Conservation (phyloP, 23 tunicate species). For the Pegea sp. region DNA sequence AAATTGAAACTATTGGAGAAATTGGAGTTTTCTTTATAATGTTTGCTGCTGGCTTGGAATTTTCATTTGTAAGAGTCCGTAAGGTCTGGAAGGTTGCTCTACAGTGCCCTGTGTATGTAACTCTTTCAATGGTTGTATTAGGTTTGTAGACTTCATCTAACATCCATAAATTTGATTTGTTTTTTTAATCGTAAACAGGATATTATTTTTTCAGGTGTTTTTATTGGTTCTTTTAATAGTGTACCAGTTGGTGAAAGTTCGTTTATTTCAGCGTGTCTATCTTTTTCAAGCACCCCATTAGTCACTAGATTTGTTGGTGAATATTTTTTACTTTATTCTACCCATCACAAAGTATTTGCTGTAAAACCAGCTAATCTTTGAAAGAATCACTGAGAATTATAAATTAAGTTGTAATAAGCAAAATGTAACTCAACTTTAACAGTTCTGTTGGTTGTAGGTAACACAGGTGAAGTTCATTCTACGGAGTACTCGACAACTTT, state of each 20-base stretch:
- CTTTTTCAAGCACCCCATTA: constrained; percentile 75
- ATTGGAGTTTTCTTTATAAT: constrained; percentile 78
- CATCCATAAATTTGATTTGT: background rate
- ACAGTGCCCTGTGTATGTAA: constrained; percentile 22
- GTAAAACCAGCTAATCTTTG: background rate
- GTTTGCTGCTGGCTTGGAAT: constrained; percentile 84
- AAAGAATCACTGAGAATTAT: background rate
- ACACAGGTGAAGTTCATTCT: no score
- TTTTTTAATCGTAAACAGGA: background rate
- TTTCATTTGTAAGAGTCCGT: constrained; percentile 35
- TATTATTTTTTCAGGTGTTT: constrained; percentile 10
- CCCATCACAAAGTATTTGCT: no score
- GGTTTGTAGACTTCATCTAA: no score
- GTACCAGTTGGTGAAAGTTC: constrained; percentile 56
- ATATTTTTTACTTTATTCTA: no score
- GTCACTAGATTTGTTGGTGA: constrained; percentile 81
- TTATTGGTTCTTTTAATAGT: constrained; percentile 20
- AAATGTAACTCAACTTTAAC: constrained; percentile 1
- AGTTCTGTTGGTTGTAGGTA: no score
- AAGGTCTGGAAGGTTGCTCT: constrained; percentile 76
- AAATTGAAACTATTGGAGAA: constrained; percentile 72
- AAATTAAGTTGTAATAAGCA: background rate
- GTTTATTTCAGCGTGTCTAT: constrained; percentile 59
- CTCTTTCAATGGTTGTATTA: constrained; percentile 21
- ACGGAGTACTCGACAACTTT: constrained; percentile 43